These are phyloP conservation scores for Belonocnema kinseyi DNA, from an alignment of 1,140 invertebrate species.

Conservation along the genomic window DNA sequence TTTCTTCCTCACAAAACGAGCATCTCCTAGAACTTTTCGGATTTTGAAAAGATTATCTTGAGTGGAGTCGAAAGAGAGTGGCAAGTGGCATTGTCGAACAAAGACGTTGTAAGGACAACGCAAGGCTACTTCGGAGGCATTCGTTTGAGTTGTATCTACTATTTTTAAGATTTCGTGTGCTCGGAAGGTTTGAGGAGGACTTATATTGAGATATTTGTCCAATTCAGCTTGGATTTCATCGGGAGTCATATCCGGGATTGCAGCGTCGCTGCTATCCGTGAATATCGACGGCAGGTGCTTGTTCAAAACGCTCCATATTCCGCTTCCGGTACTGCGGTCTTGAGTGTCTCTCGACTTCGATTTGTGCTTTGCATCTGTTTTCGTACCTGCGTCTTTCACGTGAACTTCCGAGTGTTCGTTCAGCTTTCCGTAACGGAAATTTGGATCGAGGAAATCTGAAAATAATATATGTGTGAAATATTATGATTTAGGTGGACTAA, in stretches of 20 bases:
- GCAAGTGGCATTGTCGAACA: conserved; percentile 38
- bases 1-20: conserved; percentile 29
- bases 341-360: neutral
- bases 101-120: conserved; percentile 40
- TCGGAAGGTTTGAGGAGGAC: conserved; percentile 34
- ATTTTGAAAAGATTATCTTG: conserved; percentile 51
- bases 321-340: neutral
- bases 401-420: conserved; percentile 67
- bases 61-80: neutral
- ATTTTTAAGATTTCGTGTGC: conserved; percentile 30
- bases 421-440: conserved; percentile 61
- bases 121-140: conserved; percentile 36
- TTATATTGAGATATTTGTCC: conserved; percentile 19
- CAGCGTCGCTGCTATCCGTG: neutral
- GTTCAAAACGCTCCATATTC: neutral
- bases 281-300: neutral
- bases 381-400: conserved; percentile 43
- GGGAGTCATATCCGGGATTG: neutral
- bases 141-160: conserved; percentile 17
- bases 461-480: conserved; percentile 35
- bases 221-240: conserved; percentile 29
- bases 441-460: conserved; percentile 61
- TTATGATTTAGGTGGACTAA: neutral
- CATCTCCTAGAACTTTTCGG: conserved; percentile 50
- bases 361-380: neutral